Percentiles rank a stretch among this genome's conserved stretches.
phyloP scores from a whole-genome alignment of 2,888 invertebrate genomes.

The Cheilosia impressa region DNA sequence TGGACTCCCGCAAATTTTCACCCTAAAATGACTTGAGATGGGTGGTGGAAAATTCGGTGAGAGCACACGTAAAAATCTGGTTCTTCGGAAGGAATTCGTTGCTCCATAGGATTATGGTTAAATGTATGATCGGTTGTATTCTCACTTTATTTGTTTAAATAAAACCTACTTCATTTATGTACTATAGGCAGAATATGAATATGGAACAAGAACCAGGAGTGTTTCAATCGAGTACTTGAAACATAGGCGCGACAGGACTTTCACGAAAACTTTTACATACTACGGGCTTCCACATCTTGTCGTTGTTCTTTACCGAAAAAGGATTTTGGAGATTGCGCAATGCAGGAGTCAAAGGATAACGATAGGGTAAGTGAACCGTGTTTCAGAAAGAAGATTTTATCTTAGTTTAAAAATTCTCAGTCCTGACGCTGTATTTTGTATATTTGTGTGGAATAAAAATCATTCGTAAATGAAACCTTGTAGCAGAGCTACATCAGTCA shows the following conservation, averaged over 20 bases:
- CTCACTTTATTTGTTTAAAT: slow-evolving; percentile 22
- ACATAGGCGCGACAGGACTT: slow-evolving; percentile 67
- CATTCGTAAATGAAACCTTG: no score
- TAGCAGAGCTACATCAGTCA: no score
- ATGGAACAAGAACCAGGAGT: slow-evolving; percentile 62
- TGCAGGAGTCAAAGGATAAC: slow-evolving; percentile 20
- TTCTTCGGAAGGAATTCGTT: slow-evolving; percentile 5
- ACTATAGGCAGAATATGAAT: slow-evolving; percentile 21
- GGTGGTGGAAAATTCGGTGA: slow-evolving; percentile 45
- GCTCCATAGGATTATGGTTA: not conserved
- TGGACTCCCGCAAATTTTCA: slow-evolving; percentile 62
- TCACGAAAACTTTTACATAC: slow-evolving; percentile 63
- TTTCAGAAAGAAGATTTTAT: not conserved
- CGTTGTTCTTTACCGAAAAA: slow-evolving; percentile 42
- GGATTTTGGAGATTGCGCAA: slow-evolving; percentile 58
- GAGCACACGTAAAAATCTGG: slow-evolving; percentile 14
- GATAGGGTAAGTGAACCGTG: slow-evolving; percentile 39
- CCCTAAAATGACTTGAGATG: slow-evolving; percentile 26
- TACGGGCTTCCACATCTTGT: slow-evolving; percentile 49
- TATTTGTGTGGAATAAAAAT: no score
- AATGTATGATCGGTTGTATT: not conserved
- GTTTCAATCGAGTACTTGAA: slow-evolving; percentile 37
- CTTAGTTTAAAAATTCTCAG: no score
- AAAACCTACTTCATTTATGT: slow-evolving; percentile 31
- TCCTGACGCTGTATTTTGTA: no score